Conservation (phyloP, 2,797 vertebrate species). For the Cynopterus sphinx region DNA sequence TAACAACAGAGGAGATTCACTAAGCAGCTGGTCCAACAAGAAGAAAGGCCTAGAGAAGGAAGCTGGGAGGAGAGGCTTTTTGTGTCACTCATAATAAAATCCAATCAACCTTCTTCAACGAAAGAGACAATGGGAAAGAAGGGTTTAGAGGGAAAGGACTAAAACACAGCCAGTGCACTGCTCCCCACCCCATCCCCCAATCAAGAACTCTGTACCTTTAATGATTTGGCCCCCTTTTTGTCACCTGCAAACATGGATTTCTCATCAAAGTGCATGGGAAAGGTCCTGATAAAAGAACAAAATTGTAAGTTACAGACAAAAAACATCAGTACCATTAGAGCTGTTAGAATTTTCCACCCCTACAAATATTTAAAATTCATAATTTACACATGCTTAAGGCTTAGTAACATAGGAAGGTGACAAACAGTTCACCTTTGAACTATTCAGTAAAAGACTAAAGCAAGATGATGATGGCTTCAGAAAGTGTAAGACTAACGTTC, state of each 20-base stretch:
- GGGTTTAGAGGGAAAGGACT: neutral
- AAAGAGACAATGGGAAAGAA: neutral
- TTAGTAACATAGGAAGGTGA: neutral
- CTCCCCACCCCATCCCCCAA: neutral
- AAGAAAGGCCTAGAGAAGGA: neutral
- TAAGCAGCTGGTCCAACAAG: neutral
- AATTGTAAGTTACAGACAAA: neutral
- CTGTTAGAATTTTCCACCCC: neutral
- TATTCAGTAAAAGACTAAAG: neutral
- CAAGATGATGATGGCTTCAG: neutral
- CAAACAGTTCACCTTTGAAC: neutral
- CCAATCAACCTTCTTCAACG: neutral
- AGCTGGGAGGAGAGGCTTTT: neutral
- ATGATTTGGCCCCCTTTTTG: slow-evolving; percentile 92
- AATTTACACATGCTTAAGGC: neutral
- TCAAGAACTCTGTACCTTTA: slow-evolving; percentile 89
- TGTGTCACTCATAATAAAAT: neutral
- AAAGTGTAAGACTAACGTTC: neutral
- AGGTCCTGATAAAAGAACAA: slow-evolving; percentile 86
- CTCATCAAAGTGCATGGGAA: slow-evolving; percentile 98
- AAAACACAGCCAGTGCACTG: neutral
- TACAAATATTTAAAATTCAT: slow-evolving; percentile 28
- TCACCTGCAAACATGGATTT: slow-evolving; percentile 98
- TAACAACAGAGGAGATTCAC: neutral
- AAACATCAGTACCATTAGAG: neutral